phyloP scores from a whole-genome alignment of 2,113 vertebrate species.

The Trochalopteron elliotii region DNA sequence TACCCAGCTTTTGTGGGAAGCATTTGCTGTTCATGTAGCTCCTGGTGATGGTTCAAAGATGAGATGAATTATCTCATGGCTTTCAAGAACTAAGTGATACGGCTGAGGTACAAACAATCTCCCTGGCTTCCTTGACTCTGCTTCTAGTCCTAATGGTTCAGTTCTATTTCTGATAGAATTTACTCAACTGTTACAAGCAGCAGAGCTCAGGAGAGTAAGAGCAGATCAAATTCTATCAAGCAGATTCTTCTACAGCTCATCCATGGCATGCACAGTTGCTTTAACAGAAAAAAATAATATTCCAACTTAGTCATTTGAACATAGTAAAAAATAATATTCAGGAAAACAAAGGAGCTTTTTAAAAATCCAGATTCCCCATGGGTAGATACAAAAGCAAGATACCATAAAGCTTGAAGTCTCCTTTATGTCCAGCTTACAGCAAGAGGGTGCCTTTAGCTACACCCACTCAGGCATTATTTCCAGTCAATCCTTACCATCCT shows the following conservation, averaged over 20 bases:
- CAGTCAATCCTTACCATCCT: neutral
- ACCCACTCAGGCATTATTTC: rapidly evolving
- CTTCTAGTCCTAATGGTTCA: neutral
- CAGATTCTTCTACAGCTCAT: neutral
- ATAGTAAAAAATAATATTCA: neutral
- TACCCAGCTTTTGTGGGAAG: neutral
- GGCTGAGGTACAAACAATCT: neutral
- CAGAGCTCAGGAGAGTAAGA: neutral
- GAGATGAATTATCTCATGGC: neutral
- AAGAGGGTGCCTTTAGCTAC: neutral
- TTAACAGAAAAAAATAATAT: neutral
- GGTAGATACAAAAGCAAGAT: neutral
- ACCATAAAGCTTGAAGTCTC: neutral
- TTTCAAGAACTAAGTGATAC: neutral
- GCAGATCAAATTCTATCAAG: neutral
- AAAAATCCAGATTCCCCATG: neutral
- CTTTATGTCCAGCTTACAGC: neutral
- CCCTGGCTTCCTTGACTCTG: neutral
- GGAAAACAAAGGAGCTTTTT: neutral
- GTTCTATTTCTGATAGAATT: neutral
- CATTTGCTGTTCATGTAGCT: neutral
- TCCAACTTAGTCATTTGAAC: neutral
- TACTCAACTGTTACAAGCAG: neutral
- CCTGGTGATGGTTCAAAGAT: neutral
- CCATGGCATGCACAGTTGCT: neutral